These are phyloP conservation scores for Tokudaia muenninki DNA, from an alignment of 2,797 vertebrate species.

Conservation along the genomic window DNA sequence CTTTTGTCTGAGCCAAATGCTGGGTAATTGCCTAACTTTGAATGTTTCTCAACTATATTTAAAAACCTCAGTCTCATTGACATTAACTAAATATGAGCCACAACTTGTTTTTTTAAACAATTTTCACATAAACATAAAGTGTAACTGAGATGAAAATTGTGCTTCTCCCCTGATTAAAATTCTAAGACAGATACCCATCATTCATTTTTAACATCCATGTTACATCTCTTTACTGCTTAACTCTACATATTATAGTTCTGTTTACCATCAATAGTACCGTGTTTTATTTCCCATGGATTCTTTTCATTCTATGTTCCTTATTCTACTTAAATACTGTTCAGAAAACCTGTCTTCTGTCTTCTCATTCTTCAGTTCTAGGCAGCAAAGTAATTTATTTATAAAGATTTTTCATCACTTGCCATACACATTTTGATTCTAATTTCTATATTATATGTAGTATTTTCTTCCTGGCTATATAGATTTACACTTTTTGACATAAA, in stretches of 20 bases:
- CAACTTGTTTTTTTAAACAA: neutral
- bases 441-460: neutral
- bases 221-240: neutral
- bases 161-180: neutral
- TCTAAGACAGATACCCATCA: neutral
- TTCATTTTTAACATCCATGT: neutral
- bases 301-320: neutral
- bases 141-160: neutral
- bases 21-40: neutral
- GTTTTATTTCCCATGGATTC: constrained; percentile 7
- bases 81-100: neutral
- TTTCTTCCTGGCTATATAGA: neutral
- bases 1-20: neutral
- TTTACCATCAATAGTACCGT: neutral
- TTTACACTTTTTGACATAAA: neutral
- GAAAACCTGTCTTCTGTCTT: neutral
- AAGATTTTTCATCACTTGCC: neutral
- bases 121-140: neutral
- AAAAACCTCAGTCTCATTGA: neutral
- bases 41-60: neutral
- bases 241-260: neutral
- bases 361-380: constrained; percentile 32
- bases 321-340: neutral
- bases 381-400: constrained; percentile 22
- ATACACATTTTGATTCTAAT: neutral